Percentiles rank a stretch among this genome's conserved stretches.
These are phyloP conservation scores for Xylota sylvarum DNA, from an alignment of 2,888 invertebrate genomes.

Conservation along the genomic window DNA sequence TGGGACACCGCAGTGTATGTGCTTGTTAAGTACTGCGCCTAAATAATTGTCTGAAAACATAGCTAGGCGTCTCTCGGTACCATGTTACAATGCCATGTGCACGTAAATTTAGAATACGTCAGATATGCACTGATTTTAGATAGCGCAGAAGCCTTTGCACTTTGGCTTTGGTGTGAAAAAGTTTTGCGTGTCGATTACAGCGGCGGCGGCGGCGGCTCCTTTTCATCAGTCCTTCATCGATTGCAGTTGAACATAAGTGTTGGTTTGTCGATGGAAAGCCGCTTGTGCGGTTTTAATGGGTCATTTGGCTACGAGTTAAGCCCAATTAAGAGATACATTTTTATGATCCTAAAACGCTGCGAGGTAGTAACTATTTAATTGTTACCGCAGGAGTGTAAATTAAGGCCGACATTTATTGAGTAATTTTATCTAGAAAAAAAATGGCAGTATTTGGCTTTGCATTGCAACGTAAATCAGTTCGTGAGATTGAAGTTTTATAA, in stretches of 20 bases:
- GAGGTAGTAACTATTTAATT: conserved; percentile 21
- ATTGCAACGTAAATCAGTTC: background rate
- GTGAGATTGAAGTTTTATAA: background rate
- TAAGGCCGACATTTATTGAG: background rate
- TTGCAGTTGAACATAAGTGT: conserved; percentile 20
- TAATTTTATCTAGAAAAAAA: background rate
- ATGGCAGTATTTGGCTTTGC: background rate
- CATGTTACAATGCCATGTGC: conserved; percentile 30
- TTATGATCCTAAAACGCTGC: conserved; percentile 44
- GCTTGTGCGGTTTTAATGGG: conserved; percentile 54
- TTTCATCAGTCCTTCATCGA: conserved; percentile 64
- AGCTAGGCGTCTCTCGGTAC: conserved; percentile 15
- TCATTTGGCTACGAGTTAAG: conserved; percentile 38
- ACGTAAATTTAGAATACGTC: conserved; percentile 42
- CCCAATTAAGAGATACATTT: conserved; percentile 70
- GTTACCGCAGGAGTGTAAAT: background rate
- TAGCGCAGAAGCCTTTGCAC: conserved; percentile 20
- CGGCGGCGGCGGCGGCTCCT: conserved; percentile 53
- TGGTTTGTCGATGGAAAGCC: background rate
- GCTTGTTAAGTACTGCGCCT: conserved; percentile 57
- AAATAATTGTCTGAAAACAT: conserved; percentile 56
- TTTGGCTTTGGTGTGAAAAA: conserved; percentile 59
- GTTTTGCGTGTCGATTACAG: conserved; percentile 54
- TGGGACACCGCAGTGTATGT: conserved; percentile 17
- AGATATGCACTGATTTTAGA: conserved; percentile 55